These are phyloP conservation scores for Scolanthus callimorphus DNA, from an alignment of 92 coral and sea anemone genomes.

Conservation along the genomic window DNA sequence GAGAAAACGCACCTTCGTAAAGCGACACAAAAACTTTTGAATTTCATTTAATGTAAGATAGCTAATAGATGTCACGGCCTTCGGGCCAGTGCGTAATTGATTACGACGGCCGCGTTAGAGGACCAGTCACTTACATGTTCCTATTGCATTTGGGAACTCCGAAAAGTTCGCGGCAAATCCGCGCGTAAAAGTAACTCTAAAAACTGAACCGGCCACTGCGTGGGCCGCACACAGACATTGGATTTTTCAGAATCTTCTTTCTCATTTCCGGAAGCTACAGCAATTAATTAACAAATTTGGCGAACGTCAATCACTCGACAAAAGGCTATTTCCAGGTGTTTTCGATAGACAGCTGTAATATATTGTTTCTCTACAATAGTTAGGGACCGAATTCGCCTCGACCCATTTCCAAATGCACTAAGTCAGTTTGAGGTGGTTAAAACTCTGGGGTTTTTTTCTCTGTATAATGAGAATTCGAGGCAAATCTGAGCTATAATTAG, in stretches of 20 bases:
- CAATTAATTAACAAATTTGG: slow-evolving; percentile 99
- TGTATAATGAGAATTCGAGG: too few relatives aligned
- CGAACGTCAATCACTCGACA: slow-evolving; percentile 93
- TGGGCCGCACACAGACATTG: slow-evolving; percentile 62
- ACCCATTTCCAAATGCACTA: slow-evolving; percentile 20
- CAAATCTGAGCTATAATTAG: too few relatives aligned
- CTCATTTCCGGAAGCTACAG: slow-evolving; percentile 99
- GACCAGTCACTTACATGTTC: too few relatives aligned
- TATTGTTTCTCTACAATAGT: slow-evolving; percentile 62
- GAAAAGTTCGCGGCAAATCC: too few relatives aligned
- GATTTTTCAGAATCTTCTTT: slow-evolving; percentile 82
- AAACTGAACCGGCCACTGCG: too few relatives aligned
- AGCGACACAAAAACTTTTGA: slow-evolving; percentile 49
- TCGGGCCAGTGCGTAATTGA: slow-evolving; percentile 63
- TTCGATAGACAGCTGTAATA: slow-evolving; percentile 86
- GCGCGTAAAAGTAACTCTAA: too few relatives aligned
- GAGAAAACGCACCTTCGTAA: slow-evolving; percentile 47
- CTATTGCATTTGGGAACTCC: too few relatives aligned
- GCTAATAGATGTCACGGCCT: slow-evolving; percentile 74
- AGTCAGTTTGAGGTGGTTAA: not conserved
- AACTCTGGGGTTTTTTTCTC: too few relatives aligned
- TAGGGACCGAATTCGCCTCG: slow-evolving; percentile 54
- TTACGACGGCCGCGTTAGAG: slow-evolving; percentile 21
- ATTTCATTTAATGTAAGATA: slow-evolving; percentile 75
- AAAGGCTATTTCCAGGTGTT: slow-evolving; percentile 90